Base-by-base conservation (phyloP, 2,113 vertebrate genomes). In the Atrichornis clamosus region DNA sequence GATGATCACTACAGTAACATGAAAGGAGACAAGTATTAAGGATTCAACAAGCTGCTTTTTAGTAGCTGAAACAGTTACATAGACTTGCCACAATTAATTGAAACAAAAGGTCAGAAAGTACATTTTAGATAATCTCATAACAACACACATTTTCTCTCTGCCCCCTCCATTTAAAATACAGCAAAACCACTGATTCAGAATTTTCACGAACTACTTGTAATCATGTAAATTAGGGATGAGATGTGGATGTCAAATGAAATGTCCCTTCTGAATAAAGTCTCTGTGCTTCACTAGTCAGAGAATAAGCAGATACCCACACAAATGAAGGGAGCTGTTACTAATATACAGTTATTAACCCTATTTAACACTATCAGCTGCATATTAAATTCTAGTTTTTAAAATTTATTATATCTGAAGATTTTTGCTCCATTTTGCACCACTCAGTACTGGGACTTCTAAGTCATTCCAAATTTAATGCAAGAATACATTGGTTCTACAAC, bases 171-270 rank as follows among this genome's bases (percentile, higher is more conserved):
- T 95, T 87, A 86, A 95, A 92, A 94, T 82, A 94, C 76, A 96
- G 73, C 64, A 91, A 89, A 79, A 44, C 58, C 63, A 74, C 35
- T 70, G 64, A 86, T 96, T 95, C 93, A 75, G 89, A 96, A 86
- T 95, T 96, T 93, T 77, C 79, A 77, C 33, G 4, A 96, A 94
- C 79, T 81, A 84, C 90, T 93, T 86, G 72, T 90, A 97, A 93
- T 95, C 93, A 90, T 56, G 69, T 90, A 94, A 96, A 96, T 84
- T 92, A 96, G 64, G 24, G 63, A 93, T 82, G 81, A 95, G 78
- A 97, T 53, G 52, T 41, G 83, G 81, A 89, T 90, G 79, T 90
- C 84, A 96, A 95, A 75, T 81, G 84, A 95, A 96, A 96, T 26
- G 26, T 74, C 94, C 67, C 63, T 78, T 67, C 87, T 91, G 91